Evolutionary conservation across 2,797 vertebrate genomes (phyloP), one percentile per base, ranked within the genome.

Genomic region (Arrhamphus sclerolepis): DNA sequence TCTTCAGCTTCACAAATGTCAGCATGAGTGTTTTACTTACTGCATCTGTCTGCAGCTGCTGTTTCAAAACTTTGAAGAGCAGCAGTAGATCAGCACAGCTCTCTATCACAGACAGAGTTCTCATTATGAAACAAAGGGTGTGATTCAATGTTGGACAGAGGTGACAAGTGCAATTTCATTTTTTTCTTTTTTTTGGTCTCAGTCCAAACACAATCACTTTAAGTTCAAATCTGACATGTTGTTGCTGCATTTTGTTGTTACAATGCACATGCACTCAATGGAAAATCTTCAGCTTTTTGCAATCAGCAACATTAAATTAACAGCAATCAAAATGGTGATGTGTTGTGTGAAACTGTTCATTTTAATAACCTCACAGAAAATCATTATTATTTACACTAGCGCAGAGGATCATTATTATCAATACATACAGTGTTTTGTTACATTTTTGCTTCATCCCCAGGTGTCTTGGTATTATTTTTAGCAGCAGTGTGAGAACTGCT

Each of bases 401-500:
- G 24, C 16, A 49, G n/a, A 39, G 19, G 19, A 24, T 26, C 24
- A 26, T 59, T 1, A 40, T 20, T 3, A 4, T 34, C 28, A 48
- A 54, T 20, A 21, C 29, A 6, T 3, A 5, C 7, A 20, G n/a
- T 41, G 3, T 1, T 34, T 39, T 31, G 20, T 34, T 40, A 22
- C 7, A 20, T 14, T 20, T 55, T 43, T 60, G 9, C 24, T 29
- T 28, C 14, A 26, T 38, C 50, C 10, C 20, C 43, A 31, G 17
- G 19, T 46, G 21, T 61, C 14, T 22, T 1, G 11, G 7, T 17
- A 5, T 38, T 21, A 28, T 34, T 59, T 48, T 54, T 46, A 48
- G 11, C 48, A 24, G 29, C 39, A 44, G 42, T 40, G 18, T 22
- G 22, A 66, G 6, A 49, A 46, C 34, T 66, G 18, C 51, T 62